Evolutionary conservation across 2,113 vertebrate species (phyloP).

Genomic region (Mesembrinibis cayennensis): DNA sequence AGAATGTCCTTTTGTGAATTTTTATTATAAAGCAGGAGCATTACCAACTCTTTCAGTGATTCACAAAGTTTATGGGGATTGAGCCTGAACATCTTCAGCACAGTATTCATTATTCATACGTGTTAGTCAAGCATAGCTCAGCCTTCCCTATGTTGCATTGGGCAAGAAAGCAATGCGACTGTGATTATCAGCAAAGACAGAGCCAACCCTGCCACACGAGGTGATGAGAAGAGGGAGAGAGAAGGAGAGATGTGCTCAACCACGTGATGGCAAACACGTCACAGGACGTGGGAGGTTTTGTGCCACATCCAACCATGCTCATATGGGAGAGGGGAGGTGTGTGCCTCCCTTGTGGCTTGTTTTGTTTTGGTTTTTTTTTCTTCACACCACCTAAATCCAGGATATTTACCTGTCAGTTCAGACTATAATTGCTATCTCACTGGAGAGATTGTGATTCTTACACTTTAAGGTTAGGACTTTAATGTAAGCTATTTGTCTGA

Average conservation of each 20-base stretch:
- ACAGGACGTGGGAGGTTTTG: fast-evolving
- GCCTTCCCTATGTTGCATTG: background rate
- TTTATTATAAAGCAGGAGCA: background rate
- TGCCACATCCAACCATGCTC: background rate
- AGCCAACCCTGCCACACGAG: background rate
- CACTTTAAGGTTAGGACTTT: background rate
- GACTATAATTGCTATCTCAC: background rate
- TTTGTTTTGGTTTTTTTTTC: background rate
- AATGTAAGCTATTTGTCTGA: background rate
- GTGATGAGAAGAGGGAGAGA: background rate
- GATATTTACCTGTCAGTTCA: background rate
- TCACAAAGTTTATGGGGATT: background rate
- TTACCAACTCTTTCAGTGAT: background rate
- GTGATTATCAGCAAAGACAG: background rate
- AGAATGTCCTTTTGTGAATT: background rate
- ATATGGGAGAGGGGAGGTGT: background rate
- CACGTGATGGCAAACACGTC: fast-evolving
- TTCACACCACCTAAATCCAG: background rate
- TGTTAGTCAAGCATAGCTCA: background rate
- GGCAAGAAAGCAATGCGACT: background rate
- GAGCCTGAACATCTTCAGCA: background rate
- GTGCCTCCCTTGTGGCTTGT: background rate
- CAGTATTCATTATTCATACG: background rate
- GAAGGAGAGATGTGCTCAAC: background rate
- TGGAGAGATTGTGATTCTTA: background rate